Base-by-base conservation (phyloP, 2,113 vertebrate genomes). In the Asarcornis scutulata region DNA sequence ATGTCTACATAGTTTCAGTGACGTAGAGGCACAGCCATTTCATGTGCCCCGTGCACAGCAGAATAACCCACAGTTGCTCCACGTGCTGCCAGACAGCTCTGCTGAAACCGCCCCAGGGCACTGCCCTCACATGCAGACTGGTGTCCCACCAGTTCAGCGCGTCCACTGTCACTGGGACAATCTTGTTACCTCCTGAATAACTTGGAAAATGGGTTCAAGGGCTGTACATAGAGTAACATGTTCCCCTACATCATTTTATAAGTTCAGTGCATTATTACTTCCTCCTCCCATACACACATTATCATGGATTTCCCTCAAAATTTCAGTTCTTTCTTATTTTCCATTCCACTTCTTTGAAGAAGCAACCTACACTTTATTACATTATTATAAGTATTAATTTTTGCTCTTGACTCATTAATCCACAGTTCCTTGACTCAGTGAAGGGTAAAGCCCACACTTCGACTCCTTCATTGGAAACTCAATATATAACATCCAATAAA, bases 101-200 rank as follows among this genome's bases (percentile, higher is more conserved):
- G 27, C 91, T n/a, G 29, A 64, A 83, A 40, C 31, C 44, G 26
- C 22, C 42, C 48, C 63, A 48, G n/a, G 74, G 38, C 44, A 17
- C 64, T 60, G 74, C 16, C 48, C 11, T 83, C 50, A 68, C 69
- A 52, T 2, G 1, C 6, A 53, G 58, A 68, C 22, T 25, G 0
- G 0, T 17, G 31, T 23, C 32, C 53, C 1, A 4, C 23, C 23
- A 72, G 22, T 23, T 76, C 63, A 40, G 48, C 7, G 3, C 0
- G 4, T 12, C 27, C 9, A 81, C 32, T 34, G 68, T 23, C 34
- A 40, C 34, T 0, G 5, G 34, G 8, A 27, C 23, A 48, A 67
- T 67, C 92, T 31, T 40, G 53, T 26, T 52, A 46, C 42, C 68
- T 72, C 63, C 42, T 52, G 6, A 80, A 31, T 48, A 56, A 55